Conservation (phyloP, 1,140 invertebrate species). For the Oncopodura yosiiana region DNA sequence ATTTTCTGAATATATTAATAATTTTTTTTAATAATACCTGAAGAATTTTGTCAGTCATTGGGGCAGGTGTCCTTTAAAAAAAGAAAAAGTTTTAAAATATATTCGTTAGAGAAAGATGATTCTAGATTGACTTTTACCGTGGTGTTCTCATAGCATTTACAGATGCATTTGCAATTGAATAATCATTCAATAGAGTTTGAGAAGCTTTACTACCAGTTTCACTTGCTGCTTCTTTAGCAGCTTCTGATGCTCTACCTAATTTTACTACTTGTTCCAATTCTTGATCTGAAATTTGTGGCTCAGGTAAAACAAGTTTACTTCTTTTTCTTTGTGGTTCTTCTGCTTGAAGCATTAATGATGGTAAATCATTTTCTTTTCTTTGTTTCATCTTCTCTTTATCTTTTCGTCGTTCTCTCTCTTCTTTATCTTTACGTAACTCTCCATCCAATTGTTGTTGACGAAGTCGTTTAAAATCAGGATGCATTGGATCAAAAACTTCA, state of each 20-base stretch:
- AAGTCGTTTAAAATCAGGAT: slow-evolving; percentile 78
- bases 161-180: slow-evolving; percentile 66
- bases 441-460: slow-evolving; percentile 89
- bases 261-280: slow-evolving; percentile 90
- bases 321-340: slow-evolving; percentile 86
- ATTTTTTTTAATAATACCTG: slow-evolving; percentile 40
- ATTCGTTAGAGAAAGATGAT: no score
- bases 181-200: slow-evolving; percentile 81
- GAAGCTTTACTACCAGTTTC: slow-evolving; percentile 71
- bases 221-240: slow-evolving; percentile 79
- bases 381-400: slow-evolving; percentile 89
- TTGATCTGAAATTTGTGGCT: slow-evolving; percentile 91
- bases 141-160: slow-evolving; percentile 62
- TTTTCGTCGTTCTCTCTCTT: slow-evolving; percentile 77
- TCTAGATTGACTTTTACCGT: no score
- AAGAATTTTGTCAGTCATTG: slow-evolving; percentile 55
- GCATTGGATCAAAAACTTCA: slow-evolving; percentile 76
- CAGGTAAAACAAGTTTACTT: slow-evolving; percentile 89
- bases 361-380: slow-evolving; percentile 92
- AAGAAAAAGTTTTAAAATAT: no score
- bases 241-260: slow-evolving; percentile 86
- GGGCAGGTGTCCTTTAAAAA: slow-evolving; percentile 69
- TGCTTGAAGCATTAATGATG: slow-evolving; percentile 76
- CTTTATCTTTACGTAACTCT: slow-evolving; percentile 75
- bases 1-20: not conserved